Conservation (phyloP, 92 coral and sea anemone genomes). For the Muricea muricata region DNA sequence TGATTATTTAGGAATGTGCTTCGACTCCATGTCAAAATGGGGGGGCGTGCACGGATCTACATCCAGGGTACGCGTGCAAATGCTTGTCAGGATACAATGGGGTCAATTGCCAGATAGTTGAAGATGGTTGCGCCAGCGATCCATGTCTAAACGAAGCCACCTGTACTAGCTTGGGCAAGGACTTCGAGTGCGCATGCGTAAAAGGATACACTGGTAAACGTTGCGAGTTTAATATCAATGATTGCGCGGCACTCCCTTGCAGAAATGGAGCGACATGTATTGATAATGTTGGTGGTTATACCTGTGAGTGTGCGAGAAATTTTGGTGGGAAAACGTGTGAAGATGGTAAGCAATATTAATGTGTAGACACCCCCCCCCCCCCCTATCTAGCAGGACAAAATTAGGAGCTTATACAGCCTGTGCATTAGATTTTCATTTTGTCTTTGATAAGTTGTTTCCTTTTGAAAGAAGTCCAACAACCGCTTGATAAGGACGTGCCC, state of each 20-base stretch:
- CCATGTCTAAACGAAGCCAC: slow-evolving; percentile 82
- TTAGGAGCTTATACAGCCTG: too few relatives aligned
- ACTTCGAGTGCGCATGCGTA: slow-evolving; percentile 72
- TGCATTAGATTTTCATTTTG: too few relatives aligned
- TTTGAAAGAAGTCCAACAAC: too few relatives aligned
- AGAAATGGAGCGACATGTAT: slow-evolving; percentile 83
- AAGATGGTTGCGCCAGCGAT: slow-evolving; percentile 83
- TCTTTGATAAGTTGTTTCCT: too few relatives aligned
- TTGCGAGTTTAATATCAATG: slow-evolving; percentile 81
- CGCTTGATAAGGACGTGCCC: too few relatives aligned
- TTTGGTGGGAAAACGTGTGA: slow-evolving; percentile 82
- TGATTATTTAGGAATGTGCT: slow-evolving; percentile 77
- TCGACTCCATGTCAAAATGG: slow-evolving; percentile 79
- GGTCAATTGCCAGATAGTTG: slow-evolving; percentile 77
- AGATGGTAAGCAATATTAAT: slow-evolving; percentile 63
- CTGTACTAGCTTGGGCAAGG: slow-evolving; percentile 79
- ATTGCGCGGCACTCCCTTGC: slow-evolving; percentile 86
- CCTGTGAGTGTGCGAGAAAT: slow-evolving; percentile 81
- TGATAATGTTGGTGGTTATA: slow-evolving; percentile 76
- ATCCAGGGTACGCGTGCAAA: slow-evolving; percentile 69
- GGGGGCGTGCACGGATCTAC: slow-evolving; percentile 74
- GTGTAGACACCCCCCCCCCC: too few relatives aligned
- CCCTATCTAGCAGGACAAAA: too few relatives aligned
- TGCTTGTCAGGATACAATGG: slow-evolving; percentile 86
- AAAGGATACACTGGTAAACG: slow-evolving; percentile 77